Percentiles rank a stretch among this genome's conserved stretches.
These are phyloP conservation scores for Bucorvus abyssinicus DNA, from an alignment of 2,797 vertebrate genomes.

Conservation along the genomic window DNA sequence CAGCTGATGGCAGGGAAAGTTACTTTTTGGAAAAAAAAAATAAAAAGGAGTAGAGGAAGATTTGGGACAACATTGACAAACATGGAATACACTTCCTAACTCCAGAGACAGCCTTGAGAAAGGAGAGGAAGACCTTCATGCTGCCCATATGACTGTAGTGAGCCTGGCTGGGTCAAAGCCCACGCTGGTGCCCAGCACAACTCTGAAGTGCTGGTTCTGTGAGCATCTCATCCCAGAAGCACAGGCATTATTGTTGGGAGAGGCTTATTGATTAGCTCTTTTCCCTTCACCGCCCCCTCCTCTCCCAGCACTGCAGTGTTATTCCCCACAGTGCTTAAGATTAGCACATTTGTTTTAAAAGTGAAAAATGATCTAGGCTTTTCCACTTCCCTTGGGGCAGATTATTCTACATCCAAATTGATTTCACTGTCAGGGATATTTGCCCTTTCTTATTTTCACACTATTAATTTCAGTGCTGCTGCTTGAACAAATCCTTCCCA, in stretches of 20 bases:
- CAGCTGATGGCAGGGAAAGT: not conserved
- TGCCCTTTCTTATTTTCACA: constrained; percentile 13
- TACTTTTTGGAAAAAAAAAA: not conserved
- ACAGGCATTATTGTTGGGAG: too few species aligned
- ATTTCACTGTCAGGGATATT: constrained; percentile 44
- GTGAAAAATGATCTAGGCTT: constrained; percentile 11
- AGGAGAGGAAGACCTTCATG: not conserved
- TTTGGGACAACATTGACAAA: not conserved
- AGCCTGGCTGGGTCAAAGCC: not conserved
- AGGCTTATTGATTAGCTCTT: not conserved
- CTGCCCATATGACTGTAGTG: not conserved
- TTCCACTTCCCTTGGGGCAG: not conserved
- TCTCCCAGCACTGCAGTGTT: not conserved
- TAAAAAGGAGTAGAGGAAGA: not conserved
- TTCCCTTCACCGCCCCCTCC: not conserved
- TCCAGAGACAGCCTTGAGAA: not conserved
- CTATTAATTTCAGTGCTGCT: not conserved
- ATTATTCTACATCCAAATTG: constrained; percentile 48
- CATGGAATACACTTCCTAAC: not conserved
- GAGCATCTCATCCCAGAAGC: not conserved
- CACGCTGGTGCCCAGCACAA: accelerated
- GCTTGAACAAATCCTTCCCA: not conserved
- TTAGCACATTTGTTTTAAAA: constrained; percentile 29
- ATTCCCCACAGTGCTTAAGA: not conserved
- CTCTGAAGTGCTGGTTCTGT: not conserved